Evolutionary conservation across 2,113 vertebrate genomes (phyloP).

Genomic region (Dasypus novemcinctus): DNA sequence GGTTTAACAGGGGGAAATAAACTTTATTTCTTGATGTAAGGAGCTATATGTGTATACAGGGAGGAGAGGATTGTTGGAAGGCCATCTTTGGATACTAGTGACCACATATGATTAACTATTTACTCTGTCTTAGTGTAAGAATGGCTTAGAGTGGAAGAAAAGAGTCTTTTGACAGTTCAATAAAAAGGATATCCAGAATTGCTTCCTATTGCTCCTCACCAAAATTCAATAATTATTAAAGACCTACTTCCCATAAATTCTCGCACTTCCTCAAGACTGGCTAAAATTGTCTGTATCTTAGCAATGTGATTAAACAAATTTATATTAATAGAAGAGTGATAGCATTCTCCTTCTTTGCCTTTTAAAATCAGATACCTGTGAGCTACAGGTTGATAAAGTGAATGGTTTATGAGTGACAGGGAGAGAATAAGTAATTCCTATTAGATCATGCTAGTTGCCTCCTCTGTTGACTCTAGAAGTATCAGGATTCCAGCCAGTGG

Average conservation of each 20-base stretch:
- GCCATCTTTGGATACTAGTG: neutral
- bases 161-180: neutral
- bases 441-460: neutral
- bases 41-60: neutral
- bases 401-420: neutral
- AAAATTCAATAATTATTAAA: neutral
- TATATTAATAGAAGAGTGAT: neutral
- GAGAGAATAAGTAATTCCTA: neutral
- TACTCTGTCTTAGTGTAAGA: neutral
- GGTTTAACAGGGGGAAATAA: neutral
- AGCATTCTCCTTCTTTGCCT: neutral
- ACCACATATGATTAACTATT: neutral
- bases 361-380: neutral
- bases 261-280: neutral
- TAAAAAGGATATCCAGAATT: constrained; percentile 29
- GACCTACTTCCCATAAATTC: neutral
- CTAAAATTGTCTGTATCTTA: neutral
- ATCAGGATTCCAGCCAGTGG: neutral
- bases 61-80: neutral
- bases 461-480: neutral
- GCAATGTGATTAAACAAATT: neutral
- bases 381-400: neutral
- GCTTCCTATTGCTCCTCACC: neutral
- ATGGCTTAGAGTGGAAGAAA: neutral
- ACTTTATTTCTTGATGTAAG: neutral